These are phyloP conservation scores for Philonicus albiceps DNA, from an alignment of 2,888 invertebrate species.

Conservation along the genomic window DNA sequence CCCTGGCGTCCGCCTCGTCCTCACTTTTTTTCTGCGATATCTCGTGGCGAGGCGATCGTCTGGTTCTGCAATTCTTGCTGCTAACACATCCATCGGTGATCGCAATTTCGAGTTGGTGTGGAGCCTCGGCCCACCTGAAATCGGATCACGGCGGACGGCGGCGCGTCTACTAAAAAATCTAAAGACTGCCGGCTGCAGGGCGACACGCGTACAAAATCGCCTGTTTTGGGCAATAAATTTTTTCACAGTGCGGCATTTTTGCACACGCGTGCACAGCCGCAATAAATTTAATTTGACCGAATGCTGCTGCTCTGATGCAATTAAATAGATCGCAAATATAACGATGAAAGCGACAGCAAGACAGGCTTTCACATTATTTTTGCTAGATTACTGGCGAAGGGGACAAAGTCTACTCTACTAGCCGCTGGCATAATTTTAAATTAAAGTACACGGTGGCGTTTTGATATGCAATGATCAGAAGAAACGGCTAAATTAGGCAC, in stretches of 20 bases:
- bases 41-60: neutral
- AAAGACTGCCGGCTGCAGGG: neutral
- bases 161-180: neutral
- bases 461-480: neutral
- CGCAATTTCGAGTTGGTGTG: neutral
- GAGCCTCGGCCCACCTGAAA: conserved; percentile 1
- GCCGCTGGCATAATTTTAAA: neutral
- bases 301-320: neutral
- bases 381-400: neutral
- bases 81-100: neutral
- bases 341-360: neutral
- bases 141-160: neutral
- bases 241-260: neutral
- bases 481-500: too few relatives aligned
- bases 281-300: neutral
- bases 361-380: neutral
- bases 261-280: neutral
- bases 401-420: neutral
- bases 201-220: neutral
- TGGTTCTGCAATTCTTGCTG: neutral
- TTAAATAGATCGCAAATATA: neutral
- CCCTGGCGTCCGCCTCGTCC: neutral
- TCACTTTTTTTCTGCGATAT: neutral
- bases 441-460: neutral
- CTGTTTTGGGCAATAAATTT: neutral